phyloP scores from a whole-genome alignment of 92 coral and sea anemone species.

The Micromussa lordhowensis region DNA sequence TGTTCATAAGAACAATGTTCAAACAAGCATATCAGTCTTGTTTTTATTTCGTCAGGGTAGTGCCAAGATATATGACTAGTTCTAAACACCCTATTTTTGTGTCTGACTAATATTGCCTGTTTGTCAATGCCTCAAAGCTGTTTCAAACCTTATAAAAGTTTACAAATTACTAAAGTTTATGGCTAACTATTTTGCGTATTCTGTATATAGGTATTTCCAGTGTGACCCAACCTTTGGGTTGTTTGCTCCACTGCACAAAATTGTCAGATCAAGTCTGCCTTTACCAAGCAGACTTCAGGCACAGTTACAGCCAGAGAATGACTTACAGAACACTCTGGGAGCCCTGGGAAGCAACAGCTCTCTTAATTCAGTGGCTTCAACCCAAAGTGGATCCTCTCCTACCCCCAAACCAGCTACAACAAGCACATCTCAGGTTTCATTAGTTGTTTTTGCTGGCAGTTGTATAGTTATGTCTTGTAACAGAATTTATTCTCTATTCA shows the following conservation, averaged over 20 bases:
- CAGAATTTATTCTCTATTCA: not conserved
- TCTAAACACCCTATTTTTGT: no score
- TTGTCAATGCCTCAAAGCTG: no score
- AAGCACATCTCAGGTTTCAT: slow-evolving; percentile 36
- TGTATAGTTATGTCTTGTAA: not conserved
- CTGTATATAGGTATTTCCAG: slow-evolving; percentile 81
- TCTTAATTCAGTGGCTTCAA: slow-evolving; percentile 63
- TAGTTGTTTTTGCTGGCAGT: not conserved
- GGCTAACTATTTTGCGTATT: not conserved
- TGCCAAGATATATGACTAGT: no score
- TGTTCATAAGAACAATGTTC: no score
- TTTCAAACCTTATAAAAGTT: no score
- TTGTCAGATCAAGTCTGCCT: slow-evolving; percentile 73
- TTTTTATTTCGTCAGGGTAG: no score
- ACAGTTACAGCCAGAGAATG: slow-evolving; percentile 54
- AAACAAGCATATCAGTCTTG: no score
- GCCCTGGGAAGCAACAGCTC: slow-evolving; percentile 71
- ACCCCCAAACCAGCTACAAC: slow-evolving; percentile 53
- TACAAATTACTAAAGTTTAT: no score
- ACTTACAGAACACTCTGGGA: slow-evolving; percentile 59
- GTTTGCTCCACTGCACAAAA: slow-evolving; percentile 96
- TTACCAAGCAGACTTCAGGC: slow-evolving; percentile 35
- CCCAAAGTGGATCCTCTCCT: slow-evolving; percentile 61
- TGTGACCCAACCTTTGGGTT: slow-evolving; percentile 90
- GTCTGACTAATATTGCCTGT: no score